phyloP scores from a whole-genome alignment of 2,797 vertebrate genomes.

The Pitangus sulphuratus region DNA sequence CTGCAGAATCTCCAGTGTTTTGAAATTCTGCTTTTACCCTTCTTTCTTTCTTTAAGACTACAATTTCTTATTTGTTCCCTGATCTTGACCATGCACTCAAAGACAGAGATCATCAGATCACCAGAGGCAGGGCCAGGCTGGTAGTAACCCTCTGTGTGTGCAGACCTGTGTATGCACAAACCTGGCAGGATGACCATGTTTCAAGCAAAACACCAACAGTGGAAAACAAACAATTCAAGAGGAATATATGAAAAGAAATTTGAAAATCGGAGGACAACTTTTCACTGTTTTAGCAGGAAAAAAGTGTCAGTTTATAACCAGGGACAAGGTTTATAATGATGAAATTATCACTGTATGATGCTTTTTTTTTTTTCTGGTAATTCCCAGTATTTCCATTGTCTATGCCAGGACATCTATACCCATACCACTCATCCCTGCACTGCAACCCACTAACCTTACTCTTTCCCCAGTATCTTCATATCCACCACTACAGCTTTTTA shows the following conservation, averaged over 20 bases:
- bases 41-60: neutral
- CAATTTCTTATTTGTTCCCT: neutral
- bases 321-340: neutral
- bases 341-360: neutral
- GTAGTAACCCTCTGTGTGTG: neutral
- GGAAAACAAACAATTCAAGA: neutral
- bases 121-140: neutral
- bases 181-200: neutral
- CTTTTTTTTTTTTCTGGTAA: neutral
- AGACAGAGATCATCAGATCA: neutral
- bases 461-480: neutral
- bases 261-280: neutral
- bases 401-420: neutral
- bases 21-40: neutral
- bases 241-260: neutral
- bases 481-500: neutral
- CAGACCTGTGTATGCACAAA: rapidly evolving
- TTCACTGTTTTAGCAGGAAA: neutral
- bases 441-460: neutral
- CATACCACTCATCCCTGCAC: neutral
- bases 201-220: neutral
- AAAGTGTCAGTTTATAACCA: neutral
- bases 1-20: neutral
- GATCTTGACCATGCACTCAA: neutral
- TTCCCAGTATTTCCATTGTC: neutral